Evolutionary conservation across 53 echinoderm and acorn worm genomes (phyloP).

Genomic region (Echinometra lucunter): DNA sequence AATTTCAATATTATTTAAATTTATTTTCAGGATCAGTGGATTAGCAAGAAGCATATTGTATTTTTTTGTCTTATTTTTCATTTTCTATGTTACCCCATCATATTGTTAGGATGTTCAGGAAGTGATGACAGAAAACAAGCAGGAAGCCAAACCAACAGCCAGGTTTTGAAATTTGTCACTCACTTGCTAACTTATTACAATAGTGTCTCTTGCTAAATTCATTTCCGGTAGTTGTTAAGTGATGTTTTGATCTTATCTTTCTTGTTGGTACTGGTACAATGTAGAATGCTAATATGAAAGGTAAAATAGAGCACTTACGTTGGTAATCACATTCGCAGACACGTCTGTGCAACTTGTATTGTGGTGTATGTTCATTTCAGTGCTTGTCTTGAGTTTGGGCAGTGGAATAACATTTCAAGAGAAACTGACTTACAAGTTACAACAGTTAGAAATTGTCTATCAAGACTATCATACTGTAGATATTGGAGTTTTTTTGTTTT

Average conservation of each 20-base stretch:
- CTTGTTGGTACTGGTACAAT: not conserved
- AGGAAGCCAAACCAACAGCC: constrained; percentile 27
- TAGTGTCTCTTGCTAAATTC: not conserved
- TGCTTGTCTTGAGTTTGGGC: too few species aligned
- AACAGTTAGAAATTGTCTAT: too few species aligned
- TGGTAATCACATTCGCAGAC: not conserved
- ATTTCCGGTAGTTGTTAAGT: not conserved
- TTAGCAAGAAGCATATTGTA: not conserved
- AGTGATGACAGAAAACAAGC: not conserved
- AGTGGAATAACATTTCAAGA: too few species aligned
- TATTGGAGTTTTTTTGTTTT: too few species aligned
- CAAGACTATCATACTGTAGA: too few species aligned
- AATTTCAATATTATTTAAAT: not conserved
- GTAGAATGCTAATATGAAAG: not conserved
- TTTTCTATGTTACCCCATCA: not conserved
- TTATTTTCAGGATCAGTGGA: not conserved
- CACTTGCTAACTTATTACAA: not conserved
- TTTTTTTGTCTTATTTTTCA: not conserved
- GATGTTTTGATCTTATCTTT: not conserved
- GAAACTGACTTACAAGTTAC: too few species aligned
- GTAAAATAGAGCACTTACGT: not conserved
- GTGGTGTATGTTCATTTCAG: too few species aligned
- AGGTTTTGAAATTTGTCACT: constrained; percentile 19
- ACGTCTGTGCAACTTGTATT: too few species aligned
- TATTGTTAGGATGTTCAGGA: not conserved